A percentile compares a stretch with the other conserved stretches of the same genome.
These are phyloP conservation scores for Disparrhopalites patrizii DNA, from an alignment of 2,888 invertebrate genomes.

Conservation along the genomic window DNA sequence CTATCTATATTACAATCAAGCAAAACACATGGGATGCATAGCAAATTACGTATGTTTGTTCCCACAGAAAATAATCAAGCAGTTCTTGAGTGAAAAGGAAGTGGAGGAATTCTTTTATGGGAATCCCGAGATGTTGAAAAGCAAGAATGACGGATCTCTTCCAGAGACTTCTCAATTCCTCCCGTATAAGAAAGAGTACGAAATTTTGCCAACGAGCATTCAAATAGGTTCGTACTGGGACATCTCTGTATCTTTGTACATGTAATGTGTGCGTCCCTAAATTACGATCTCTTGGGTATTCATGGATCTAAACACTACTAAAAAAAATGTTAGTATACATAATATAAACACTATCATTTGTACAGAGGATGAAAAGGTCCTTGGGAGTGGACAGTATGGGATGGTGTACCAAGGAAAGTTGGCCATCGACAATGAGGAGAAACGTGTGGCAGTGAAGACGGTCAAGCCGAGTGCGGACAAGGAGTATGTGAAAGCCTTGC, in stretches of 20 bases:
- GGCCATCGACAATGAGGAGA: conserved; percentile 21
- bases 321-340: not conserved
- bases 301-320: too few relatives aligned
- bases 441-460: conserved; percentile 54
- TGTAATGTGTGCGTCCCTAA: too few relatives aligned
- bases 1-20: not conserved
- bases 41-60: not conserved
- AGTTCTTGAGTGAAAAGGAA: conserved; percentile 39
- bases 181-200: conserved; percentile 39
- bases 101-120: conserved; percentile 40
- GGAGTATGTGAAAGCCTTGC: conserved; percentile 53
- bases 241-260: too few relatives aligned
- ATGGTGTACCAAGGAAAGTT: conserved; percentile 37
- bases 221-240: conserved; percentile 31
- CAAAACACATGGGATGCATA: too few relatives aligned
- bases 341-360: too few relatives aligned
- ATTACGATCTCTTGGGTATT: too few relatives aligned
- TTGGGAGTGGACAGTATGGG: conserved; percentile 41
- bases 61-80: conserved; percentile 8
- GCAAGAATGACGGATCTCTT: conserved; percentile 27
- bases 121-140: conserved; percentile 36
- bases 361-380: conserved; percentile 33
- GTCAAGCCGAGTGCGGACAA: conserved; percentile 53
- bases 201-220: conserved; percentile 36
- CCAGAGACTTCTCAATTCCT: conserved; percentile 33